These are phyloP conservation scores for Paracyclopina nana DNA, from an alignment of 1,140 invertebrate species.

Conservation along the genomic window DNA sequence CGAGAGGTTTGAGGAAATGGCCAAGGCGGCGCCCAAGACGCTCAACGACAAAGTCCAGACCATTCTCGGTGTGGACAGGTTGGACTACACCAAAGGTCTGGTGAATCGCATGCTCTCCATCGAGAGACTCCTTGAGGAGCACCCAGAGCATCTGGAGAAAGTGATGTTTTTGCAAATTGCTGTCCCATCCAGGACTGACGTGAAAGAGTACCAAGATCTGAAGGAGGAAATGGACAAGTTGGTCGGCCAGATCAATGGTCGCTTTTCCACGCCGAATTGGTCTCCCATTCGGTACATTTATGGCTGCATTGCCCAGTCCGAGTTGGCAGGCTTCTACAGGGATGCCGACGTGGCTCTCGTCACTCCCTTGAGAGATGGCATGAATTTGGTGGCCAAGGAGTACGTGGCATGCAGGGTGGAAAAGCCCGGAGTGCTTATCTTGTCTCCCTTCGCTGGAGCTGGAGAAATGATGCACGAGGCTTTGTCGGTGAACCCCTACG, in stretches of 20 bases:
- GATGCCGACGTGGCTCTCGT: slow-evolving; percentile 65
- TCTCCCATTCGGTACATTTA: slow-evolving; percentile 77
- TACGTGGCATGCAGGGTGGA: slow-evolving; percentile 76
- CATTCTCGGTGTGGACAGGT: slow-evolving; percentile 60
- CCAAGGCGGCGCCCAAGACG: slow-evolving; percentile 45
- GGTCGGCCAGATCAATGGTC: slow-evolving; percentile 36
- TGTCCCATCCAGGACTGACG: slow-evolving; percentile 68
- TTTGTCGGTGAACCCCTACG: slow-evolving; percentile 70
- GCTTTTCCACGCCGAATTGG: slow-evolving; percentile 48
- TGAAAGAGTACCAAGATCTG: slow-evolving; percentile 70
- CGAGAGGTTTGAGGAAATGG: slow-evolving; percentile 59
- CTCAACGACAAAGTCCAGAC: slow-evolving; percentile 47
- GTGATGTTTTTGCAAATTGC: slow-evolving; percentile 41
- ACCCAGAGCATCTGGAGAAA: slow-evolving; percentile 65
- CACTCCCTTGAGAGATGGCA: slow-evolving; percentile 66
- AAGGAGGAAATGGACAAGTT: slow-evolving; percentile 77
- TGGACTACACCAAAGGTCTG: slow-evolving; percentile 78
- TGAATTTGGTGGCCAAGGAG: slow-evolving; percentile 84
- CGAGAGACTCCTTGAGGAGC: slow-evolving; percentile 56
- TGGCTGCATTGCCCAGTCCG: slow-evolving; percentile 56
- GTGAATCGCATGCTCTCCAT: slow-evolving; percentile 62
- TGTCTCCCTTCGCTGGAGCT: slow-evolving; percentile 55
- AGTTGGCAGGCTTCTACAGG: slow-evolving; percentile 52
- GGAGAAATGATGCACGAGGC: slow-evolving; percentile 22
- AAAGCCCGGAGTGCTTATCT: slow-evolving; percentile 55